Base-by-base conservation (phyloP, 1,140 invertebrate species). In the Drosophila saltans region DNA sequence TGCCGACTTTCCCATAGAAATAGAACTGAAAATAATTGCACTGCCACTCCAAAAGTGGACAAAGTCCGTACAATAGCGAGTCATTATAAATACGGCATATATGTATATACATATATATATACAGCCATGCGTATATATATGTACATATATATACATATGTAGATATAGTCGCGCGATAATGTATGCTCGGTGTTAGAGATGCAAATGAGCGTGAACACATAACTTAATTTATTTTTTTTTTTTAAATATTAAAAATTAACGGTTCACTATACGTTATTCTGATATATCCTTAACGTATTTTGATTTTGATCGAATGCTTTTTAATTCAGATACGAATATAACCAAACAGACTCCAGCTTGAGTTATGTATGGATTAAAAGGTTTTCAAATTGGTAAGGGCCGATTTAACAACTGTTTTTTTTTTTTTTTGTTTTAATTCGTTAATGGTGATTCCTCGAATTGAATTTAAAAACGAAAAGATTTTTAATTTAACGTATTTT, bases 61-160 rank as follows among this genome's bases (percentile, higher is more conserved):
- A 61, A 61, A 61, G 59, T 61, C 59, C 59, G 59, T 43, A 33
- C 2, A 39, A 39, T 11, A 39, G 30, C 57, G 66, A 59, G 48
- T 78, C 59, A 70, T 66, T 43, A 33, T 21, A 55, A 45, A 48
- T 75, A 26, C 16, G 62, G 21, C 26, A 6, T 33, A 65, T 36
- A 33, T 11, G 55, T 30, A 60, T 71, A 40, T 24, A 56, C 28
- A n/a, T 11, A 60, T 30, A 60, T 71, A 40, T 24, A 56, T 39
- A n/a, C 45, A 59, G 3, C 33, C 33, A 24, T 59, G 30, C 9
- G 55, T 48, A 7, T 70, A 28, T 59, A 52, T 66, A 48, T 63
- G n/a, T 64, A 16, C 33, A 39, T 57, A 56, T 36, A 36, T 5
- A 36, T 36, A 36, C 33, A 36, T 52, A 52, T 52, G 21, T 48